Conservation (phyloP, 2,888 invertebrate genomes). For the Aphrophora alni region DNA sequence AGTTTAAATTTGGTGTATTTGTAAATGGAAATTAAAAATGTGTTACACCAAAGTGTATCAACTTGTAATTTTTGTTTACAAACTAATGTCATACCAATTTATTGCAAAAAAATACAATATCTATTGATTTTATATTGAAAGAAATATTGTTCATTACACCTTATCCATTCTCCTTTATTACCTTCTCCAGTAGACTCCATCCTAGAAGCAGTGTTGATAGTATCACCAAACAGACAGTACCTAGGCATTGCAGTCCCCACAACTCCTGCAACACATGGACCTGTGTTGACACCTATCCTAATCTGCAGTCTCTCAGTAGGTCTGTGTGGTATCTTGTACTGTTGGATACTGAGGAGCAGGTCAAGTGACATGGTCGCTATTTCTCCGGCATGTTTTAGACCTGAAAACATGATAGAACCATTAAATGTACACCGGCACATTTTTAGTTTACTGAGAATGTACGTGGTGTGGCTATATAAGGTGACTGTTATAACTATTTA, state of each 20-base stretch:
- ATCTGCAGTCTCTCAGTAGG: slow-evolving; percentile 84
- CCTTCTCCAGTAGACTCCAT: slow-evolving; percentile 82
- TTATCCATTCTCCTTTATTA: no score
- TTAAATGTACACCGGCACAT: neutral
- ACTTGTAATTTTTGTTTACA: no score
- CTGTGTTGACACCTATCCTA: slow-evolving; percentile 88
- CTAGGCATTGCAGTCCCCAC: slow-evolving; percentile 93
- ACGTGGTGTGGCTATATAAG: no score
- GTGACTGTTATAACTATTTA: no score
- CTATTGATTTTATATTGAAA: no score
- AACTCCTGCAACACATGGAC: slow-evolving; percentile 85
- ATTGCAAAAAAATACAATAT: no score
- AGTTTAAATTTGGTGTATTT: no score
- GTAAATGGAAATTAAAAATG: no score
- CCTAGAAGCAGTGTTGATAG: slow-evolving; percentile 86
- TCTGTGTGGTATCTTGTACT: slow-evolving; percentile 86
- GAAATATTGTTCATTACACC: no score
- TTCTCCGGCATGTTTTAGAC: slow-evolving; percentile 76
- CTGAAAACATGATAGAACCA: no score
- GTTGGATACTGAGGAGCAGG: slow-evolving; percentile 86
- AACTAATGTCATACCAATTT: no score
- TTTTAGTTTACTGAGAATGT: neutral
- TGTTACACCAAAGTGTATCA: no score
- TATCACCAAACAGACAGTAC: slow-evolving; percentile 91
- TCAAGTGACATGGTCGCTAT: slow-evolving; percentile 93